Base-by-base conservation (phyloP, 1,140 invertebrate genomes). In the Reticulitermes speratus region DNA sequence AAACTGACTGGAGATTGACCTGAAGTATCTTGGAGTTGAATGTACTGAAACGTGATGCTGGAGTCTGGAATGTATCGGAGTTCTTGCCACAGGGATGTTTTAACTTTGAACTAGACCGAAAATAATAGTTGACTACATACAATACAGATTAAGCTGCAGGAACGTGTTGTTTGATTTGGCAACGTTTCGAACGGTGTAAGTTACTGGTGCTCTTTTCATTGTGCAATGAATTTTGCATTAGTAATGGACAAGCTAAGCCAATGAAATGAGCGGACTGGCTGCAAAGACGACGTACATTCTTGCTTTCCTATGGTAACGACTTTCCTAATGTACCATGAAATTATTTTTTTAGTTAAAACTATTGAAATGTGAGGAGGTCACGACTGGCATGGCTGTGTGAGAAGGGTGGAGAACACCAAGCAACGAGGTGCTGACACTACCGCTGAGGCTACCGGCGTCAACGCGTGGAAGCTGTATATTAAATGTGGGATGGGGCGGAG, bases 81-180 rank as follows among this genome's bases (percentile, higher is more conserved):
- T 21, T 21, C 9, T 55, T 55, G 65, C 65, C 65, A 11, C 7
- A 30, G 65, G 65, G n/a, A 75, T n/a, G 25, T 75, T 75, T 75
- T 75, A 75, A 30, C n/a, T 12, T 30, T 75, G 25, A 75, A 75
- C 65, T 75, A 75, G 65, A 75, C 65, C 25, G 65, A 75, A 8
- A 55, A 55, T 55, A 55, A 55, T 55, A 55, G 52, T 55, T 55
- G 14, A 5, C 19, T 55, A 55, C 52, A 21, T 55, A 55, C 52
- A 21, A 55, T 55, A 55, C n/a, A 30, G 65, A 75, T 75, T 30
- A 75, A 75, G 65, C 65, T 75, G 25, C 25, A 2, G 7, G 25
- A 75, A 75, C 65, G 65, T 75, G 65, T 75, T 75, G 65, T 75
- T 55, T 75, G 65, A 75, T 55, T 55, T 55, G 52, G 25, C n/a